Evolutionary conservation across 2,888 invertebrate species (phyloP).

Genomic region (Melipona beecheii): DNA sequence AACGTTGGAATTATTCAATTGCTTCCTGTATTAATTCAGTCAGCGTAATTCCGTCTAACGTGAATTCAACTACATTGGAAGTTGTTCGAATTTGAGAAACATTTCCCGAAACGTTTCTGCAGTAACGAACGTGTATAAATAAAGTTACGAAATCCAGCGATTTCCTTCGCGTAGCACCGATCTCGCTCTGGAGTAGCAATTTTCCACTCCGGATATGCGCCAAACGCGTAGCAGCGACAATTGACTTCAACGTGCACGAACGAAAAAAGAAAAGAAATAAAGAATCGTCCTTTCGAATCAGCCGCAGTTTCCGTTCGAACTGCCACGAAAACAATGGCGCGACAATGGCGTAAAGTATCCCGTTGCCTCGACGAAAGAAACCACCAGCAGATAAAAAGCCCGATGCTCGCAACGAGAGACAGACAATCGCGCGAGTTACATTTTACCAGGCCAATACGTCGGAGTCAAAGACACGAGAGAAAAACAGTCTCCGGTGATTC

Average conservation of each 20-base stretch:
- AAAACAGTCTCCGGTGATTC: conserved; percentile 52
- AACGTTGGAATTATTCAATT: neutral
- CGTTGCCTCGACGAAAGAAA: neutral
- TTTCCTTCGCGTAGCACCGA: no score
- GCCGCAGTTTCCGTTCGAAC: neutral
- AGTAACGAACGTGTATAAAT: no score
- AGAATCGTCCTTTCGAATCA: neutral
- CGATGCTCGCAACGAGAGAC: neutral
- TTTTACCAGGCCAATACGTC: conserved; percentile 28
- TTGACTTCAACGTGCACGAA: neutral
- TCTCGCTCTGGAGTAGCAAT: neutral
- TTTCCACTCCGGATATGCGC: no score
- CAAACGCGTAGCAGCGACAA: neutral
- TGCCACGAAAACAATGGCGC: neutral
- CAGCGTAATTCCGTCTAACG: neutral
- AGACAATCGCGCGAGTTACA: conserved; percentile 18
- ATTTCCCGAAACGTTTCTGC: no score
- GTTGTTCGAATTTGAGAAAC: neutral
- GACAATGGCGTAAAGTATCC: conserved; percentile 1
- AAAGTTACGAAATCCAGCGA: no score
- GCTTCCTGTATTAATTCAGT: neutral
- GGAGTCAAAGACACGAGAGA: conserved; percentile 12
- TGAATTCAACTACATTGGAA: neutral
- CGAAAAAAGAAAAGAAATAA: no score
- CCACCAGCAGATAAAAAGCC: conserved; percentile 1